Evolutionary conservation across 2,797 vertebrate genomes (phyloP).

Genomic region (Vireo griseus): DNA sequence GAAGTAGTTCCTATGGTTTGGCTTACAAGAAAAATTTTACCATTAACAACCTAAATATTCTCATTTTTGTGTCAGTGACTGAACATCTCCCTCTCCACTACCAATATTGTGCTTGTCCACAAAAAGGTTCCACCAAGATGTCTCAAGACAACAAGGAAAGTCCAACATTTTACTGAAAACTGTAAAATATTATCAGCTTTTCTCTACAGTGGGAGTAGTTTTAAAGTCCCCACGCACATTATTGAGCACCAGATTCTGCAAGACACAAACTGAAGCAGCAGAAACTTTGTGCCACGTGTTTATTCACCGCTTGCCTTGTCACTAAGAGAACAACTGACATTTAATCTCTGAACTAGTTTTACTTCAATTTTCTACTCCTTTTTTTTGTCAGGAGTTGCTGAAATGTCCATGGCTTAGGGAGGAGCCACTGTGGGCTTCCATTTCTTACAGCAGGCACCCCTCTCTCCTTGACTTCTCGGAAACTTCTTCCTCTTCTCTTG

Average conservation of each 20-base stretch:
- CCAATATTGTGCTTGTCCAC: neutral
- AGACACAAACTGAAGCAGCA: neutral
- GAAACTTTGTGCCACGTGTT: accelerated
- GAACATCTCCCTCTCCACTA: neutral
- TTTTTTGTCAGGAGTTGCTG: neutral
- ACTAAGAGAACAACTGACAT: neutral
- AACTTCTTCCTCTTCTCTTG: neutral
- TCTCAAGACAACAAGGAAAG: neutral
- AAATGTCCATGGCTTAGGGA: neutral
- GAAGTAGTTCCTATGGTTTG: neutral
- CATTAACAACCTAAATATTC: neutral
- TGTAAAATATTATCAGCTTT: neutral
- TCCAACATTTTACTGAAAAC: neutral
- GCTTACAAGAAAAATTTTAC: neutral
- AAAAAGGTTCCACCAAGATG: neutral
- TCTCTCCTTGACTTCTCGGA: neutral
- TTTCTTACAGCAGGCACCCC: neutral
- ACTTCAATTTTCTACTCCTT: neutral
- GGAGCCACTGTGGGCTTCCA: neutral
- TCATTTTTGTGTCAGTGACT: neutral
- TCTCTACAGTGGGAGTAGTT: neutral
- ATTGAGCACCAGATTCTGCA: neutral
- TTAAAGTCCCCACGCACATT: too few relatives aligned
- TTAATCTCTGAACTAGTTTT: neutral
- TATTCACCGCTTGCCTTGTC: neutral